Base-by-base conservation (phyloP, 1,140 invertebrate species). In the Probaryconus sp. region DNA sequence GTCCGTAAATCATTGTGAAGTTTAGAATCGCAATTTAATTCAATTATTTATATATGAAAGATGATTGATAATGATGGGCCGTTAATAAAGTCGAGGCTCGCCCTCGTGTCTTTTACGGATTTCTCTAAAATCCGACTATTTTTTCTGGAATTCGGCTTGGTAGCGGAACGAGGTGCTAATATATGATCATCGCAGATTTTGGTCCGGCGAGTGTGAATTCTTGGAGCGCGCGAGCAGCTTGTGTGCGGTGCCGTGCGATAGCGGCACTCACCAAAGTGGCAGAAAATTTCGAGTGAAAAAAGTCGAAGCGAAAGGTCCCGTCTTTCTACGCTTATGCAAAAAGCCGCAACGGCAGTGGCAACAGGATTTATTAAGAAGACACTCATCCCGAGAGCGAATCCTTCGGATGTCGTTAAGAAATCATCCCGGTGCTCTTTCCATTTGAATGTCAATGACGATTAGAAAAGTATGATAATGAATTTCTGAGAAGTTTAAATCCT, bases 271-370 rank as follows among this genome's bases (percentile, higher is more conserved):
- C 42, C 42, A 58, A 64, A 74, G 37, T 68, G 48, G 45, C 70
- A 67, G 70, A 63, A 74, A 74, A 67, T 68, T 67, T 67, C 56
- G 38, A 40, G 38, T 11, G 60, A 69, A 72, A 74, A 74, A 74
- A 60, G 40, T 26, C 40, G 40, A 67, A 68, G 55, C 56, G 63
- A 74, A 74, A 67, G n/a, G 63, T 67, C 10, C n/a, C 61, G 11
- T 35, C 17, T n/a, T n/a, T 55, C 37, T 38, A 43, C 35, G 26
- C 51, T 53, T 47, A 45, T 65, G 33, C 61, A 65, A 56, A 73
- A 73, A 55, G 55, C 70, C 31, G 31, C 63, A 40, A 37, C 33
- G 5, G 13, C 38, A 14, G 17, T 26, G 64, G 37, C 10, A 30
- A 37, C 31, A 45, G 60, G 61, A 60, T 70, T 70, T 61, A 61